Base-by-base conservation (phyloP, 2,113 vertebrate species). In the Mystacornis crossleyi region DNA sequence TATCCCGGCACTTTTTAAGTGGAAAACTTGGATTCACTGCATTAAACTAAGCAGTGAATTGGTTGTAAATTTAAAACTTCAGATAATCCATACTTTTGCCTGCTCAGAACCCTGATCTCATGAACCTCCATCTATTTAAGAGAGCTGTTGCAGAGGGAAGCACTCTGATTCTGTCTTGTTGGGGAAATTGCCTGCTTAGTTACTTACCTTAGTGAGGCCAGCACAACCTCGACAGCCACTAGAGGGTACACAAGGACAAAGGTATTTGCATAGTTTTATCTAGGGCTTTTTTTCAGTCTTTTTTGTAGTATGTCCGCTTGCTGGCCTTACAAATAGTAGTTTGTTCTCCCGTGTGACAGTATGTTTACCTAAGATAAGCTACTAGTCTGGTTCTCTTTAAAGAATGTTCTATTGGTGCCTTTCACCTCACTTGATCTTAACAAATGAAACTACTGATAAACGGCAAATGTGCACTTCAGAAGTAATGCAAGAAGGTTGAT, bases 331-430 rank as follows among this genome's bases (percentile, higher is more conserved):
- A 92, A 74, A 90, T 87, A 33, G 55, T 85, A 74, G 85, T 85
- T 93, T 90, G 38, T 80, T 90, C 47, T 91, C 25, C 62, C 7
- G 5, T 43, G 47, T 88, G 87, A 64, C 74, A 55, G n/a, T 74
- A 8, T 92, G n/a, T 94, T 97, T 93, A 71, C 67, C 9, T 77
- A 93, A 90, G 96, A 95, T 95, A 96, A 96, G 79, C 71, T 85
- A 83, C 55, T 55, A 73, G 50, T 54, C 54, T 70, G 47, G 14
- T 36, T 74, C 28, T 74, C 53, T 85, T 91, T 48, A 82, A 92
- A 80, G 18, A 86, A 58, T 80, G 81, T 90, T 92, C 53, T 80
- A 0, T 77, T 92, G 66, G 47, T 89, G 74, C 55, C 50, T 87
- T 95, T 93, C 25, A 96, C 93, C 87, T 94, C 38, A 62, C n/a